Percentiles rank a stretch among this genome's conserved stretches.
phyloP scores from a whole-genome alignment of 2,113 vertebrate species.

The Melospiza melodia region DNA sequence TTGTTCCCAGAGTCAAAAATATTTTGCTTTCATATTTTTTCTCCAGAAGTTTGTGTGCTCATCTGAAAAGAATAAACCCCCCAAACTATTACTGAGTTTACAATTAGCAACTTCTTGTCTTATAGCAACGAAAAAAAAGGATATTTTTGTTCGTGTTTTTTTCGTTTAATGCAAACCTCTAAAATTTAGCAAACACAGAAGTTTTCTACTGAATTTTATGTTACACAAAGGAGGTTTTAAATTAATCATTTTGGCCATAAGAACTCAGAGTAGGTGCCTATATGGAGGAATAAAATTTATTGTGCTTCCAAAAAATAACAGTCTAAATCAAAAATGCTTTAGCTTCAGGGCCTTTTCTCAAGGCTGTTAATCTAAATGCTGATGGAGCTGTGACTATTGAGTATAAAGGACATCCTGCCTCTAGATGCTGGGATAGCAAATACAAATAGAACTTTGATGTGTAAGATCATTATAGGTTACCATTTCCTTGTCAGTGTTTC shows the following conservation, averaged over 20 bases:
- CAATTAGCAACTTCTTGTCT: not conserved
- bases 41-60: not conserved
- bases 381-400: not conserved
- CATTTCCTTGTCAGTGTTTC: not conserved
- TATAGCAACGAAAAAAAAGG: not conserved
- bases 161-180: not conserved
- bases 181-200: not conserved
- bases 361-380: not conserved
- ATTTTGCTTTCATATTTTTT: not conserved
- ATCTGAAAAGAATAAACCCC: not conserved
- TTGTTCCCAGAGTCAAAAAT: not conserved
- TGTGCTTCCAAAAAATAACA: not conserved
- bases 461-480: not conserved
- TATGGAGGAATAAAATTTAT: not conserved
- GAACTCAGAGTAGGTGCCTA: not conserved
- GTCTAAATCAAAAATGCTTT: not conserved
- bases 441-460: not conserved
- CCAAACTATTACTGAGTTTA: not conserved
- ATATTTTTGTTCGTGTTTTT: not conserved
- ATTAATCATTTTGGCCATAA: not conserved
- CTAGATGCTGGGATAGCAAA: not conserved
- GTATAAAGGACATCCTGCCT: not conserved
- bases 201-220: not conserved
- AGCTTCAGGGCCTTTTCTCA: not conserved
- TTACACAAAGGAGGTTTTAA: not conserved